phyloP scores from a whole-genome alignment of 2,113 vertebrate species.

The Hipposideros armiger region DNA sequence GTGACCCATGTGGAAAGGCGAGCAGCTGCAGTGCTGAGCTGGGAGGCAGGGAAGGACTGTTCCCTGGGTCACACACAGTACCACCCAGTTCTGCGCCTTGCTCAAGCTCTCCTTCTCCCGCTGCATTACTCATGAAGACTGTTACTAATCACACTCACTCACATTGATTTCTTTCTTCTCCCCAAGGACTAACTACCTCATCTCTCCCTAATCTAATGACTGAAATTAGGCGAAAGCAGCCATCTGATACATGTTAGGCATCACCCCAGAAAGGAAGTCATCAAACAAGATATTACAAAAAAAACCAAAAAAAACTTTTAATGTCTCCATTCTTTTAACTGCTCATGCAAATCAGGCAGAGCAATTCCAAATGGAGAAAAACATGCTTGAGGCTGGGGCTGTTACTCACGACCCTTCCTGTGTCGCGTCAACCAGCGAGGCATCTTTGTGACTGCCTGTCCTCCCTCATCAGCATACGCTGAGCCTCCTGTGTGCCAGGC shows the following conservation, averaged over 20 bases:
- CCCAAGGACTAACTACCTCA: slow-evolving; percentile 82
- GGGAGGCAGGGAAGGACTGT: slow-evolving; percentile 43
- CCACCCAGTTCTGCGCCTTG: slow-evolving; percentile 28
- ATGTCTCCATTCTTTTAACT: slow-evolving; percentile 56
- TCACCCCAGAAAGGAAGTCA: slow-evolving; percentile 82
- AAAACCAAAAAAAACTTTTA: slow-evolving; percentile 47
- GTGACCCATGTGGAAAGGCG: slow-evolving; percentile 54
- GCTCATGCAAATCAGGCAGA: slow-evolving; percentile 70
- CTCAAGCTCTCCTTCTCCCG: slow-evolving; percentile 54
- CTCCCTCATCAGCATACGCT: fast-evolving
- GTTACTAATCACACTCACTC: slow-evolving; percentile 85
- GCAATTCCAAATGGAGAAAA: slow-evolving; percentile 58
- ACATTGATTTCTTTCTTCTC: slow-evolving; percentile 84
- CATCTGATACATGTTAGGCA: slow-evolving; percentile 79
- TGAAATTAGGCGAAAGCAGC: slow-evolving; percentile 78
- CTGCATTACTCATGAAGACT: slow-evolving; percentile 69
- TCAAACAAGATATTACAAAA: slow-evolving; percentile 71
- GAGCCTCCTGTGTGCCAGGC: not conserved
- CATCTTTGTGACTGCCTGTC: too few species aligned
- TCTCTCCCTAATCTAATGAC: slow-evolving; percentile 83
- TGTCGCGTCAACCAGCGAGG: not conserved
- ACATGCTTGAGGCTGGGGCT: not conserved
- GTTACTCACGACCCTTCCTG: not conserved
- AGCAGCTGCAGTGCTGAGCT: slow-evolving; percentile 75
- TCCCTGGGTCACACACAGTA: slow-evolving; percentile 26